These are phyloP conservation scores for Ifrita kowaldi DNA, from an alignment of 2,113 vertebrate genomes.

Conservation along the genomic window DNA sequence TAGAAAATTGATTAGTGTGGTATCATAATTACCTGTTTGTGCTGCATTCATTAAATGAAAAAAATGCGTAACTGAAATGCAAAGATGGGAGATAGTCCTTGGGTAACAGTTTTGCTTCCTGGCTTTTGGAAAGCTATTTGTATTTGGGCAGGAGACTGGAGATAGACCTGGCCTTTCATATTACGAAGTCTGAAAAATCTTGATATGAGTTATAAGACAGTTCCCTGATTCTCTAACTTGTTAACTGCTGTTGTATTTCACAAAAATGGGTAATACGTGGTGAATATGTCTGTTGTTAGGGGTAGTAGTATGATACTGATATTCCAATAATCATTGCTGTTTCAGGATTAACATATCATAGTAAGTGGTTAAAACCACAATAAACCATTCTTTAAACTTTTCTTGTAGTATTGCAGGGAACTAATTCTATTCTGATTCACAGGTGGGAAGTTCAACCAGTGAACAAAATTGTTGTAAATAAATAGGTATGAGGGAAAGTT, in stretches of 20 bases:
- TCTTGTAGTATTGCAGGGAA: background rate
- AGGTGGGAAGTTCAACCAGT: background rate
- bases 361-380: background rate
- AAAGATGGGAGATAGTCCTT: background rate
- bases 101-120: background rate
- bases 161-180: background rate
- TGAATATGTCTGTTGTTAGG: background rate
- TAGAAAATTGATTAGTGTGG: background rate
- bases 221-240: background rate
- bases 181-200: rapidly evolving
- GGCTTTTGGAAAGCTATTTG: background rate
- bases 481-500: background rate
- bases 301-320: background rate
- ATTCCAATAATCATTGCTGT: background rate
- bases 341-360: background rate
- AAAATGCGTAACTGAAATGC: background rate
- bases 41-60: background rate
- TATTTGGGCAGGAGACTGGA: background rate
- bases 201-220: background rate
- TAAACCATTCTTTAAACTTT: background rate
- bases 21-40: background rate
- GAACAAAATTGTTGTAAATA: background rate
- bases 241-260: background rate
- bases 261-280: background rate
- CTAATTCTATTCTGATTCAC: background rate